Evolutionary conservation across 1,140 invertebrate species (phyloP).

Genomic region (Apis laboriosa): DNA sequence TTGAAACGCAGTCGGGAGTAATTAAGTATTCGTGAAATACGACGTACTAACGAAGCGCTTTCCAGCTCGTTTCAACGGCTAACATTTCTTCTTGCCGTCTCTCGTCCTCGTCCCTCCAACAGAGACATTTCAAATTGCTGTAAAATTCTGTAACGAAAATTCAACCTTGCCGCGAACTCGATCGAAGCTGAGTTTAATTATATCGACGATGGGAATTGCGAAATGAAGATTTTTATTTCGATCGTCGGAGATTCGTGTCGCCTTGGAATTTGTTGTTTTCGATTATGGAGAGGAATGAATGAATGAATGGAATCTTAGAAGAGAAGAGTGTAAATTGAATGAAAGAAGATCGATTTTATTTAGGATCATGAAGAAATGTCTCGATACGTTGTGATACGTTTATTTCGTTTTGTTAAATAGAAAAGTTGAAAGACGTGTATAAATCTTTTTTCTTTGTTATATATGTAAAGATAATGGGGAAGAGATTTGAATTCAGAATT

Average conservation of each 20-base stretch:
- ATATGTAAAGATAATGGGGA: no score
- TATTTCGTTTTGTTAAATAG: no score
- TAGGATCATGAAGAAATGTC: no score
- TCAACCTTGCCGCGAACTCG: not conserved
- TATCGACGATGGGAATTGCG: not conserved
- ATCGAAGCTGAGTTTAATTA: not conserved
- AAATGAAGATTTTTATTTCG: not conserved
- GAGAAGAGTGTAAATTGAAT: no score
- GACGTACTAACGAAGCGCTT: slow-evolving; percentile 49
- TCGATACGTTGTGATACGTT: no score
- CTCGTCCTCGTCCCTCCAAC: not conserved
- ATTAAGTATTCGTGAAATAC: slow-evolving; percentile 53
- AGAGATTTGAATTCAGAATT: no score
- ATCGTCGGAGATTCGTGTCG: not conserved
- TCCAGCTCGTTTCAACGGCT: slow-evolving; percentile 36
- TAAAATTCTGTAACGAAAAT: not conserved
- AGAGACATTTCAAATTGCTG: not conserved
- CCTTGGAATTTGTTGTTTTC: no score
- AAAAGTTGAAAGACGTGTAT: no score
- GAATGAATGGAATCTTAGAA: no score
- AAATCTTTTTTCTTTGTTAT: no score
- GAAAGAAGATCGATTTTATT: no score
- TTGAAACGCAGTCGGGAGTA: slow-evolving; percentile 32
- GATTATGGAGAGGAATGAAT: no score
- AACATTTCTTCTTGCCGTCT: not conserved